Evolutionary conservation across 2,113 vertebrate species (phyloP).

Genomic region (Tetrax tetrax): DNA sequence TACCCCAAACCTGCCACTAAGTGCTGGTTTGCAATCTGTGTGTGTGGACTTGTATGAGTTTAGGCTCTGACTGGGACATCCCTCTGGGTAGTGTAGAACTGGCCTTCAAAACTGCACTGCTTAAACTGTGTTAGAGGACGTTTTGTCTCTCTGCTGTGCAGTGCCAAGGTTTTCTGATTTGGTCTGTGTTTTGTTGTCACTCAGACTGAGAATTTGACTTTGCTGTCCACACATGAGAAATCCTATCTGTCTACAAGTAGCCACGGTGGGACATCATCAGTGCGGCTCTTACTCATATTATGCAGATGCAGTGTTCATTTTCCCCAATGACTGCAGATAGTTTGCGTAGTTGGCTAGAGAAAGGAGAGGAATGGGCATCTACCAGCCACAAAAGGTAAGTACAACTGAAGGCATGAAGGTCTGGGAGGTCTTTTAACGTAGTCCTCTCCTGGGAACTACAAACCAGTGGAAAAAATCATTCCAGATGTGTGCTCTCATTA

Average conservation of each 20-base stretch:
- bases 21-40: background rate
- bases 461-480: background rate
- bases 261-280: background rate
- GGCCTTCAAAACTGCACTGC: background rate
- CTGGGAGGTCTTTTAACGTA: background rate
- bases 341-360: background rate
- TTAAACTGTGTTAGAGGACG: background rate
- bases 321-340: background rate
- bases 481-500: background rate
- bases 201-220: background rate
- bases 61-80: background rate
- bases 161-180: background rate
- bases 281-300: background rate
- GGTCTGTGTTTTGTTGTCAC: background rate
- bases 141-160: background rate
- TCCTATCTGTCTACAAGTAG: background rate
- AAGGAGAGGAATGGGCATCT: background rate
- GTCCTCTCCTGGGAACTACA: slow-evolving; percentile 1
- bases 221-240: background rate
- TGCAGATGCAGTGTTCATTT: background rate
- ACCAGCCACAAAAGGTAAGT: background rate
- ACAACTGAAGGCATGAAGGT: background rate
- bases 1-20: background rate
- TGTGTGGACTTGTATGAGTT: background rate
- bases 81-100: background rate